Base-by-base conservation (phyloP, 2,888 invertebrate species). In the Ochropacha duplaris region DNA sequence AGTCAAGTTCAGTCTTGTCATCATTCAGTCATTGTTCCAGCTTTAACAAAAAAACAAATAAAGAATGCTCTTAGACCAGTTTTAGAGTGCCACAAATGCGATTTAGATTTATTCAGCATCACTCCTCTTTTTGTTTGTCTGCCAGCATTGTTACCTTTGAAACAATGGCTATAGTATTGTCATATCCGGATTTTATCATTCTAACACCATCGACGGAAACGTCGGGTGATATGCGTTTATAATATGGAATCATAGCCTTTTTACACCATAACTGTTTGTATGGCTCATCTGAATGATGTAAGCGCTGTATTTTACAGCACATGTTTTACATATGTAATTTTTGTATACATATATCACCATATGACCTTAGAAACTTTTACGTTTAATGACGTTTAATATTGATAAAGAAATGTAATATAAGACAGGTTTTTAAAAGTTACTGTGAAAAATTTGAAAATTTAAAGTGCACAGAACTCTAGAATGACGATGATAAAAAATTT, bases 181-280 rank as follows among this genome's bases (percentile, higher is more conserved):
- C 88, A 87, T 89, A 89, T 91, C 90, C 90, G 87, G 88, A 86
- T 84, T 88, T 90, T 87, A 89, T 91, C 84, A 92, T 90, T 90
- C 92, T 85, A 86, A 81, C 90, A 85, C 90, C 92, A 92, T 91
- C 90, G 76, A 78, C 91, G 92, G 92, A 92, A 88, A 91, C 72
- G 86, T 75, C 78, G 78, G 79, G 82, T 81, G 86, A 87, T 91
- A 92, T 88, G 92, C 75, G 88, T 87, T 89, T 90, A 88, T 92
- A 92, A 92, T 92, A 79, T 84, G 84, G 78, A 82, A 85, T 89
- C 86, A 91, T 86, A 70, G 87, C 79, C 80, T 81, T 86, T 88
- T 89, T 87, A 84, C 87, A 78, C 79, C 66, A 78, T 86, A 84
- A 88, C 82, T 81, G 82, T 84, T 79, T 76, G 80, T 83, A 83